phyloP scores from a whole-genome alignment of 2,113 vertebrate genomes.

The Leptobrachium ailaonicum region DNA sequence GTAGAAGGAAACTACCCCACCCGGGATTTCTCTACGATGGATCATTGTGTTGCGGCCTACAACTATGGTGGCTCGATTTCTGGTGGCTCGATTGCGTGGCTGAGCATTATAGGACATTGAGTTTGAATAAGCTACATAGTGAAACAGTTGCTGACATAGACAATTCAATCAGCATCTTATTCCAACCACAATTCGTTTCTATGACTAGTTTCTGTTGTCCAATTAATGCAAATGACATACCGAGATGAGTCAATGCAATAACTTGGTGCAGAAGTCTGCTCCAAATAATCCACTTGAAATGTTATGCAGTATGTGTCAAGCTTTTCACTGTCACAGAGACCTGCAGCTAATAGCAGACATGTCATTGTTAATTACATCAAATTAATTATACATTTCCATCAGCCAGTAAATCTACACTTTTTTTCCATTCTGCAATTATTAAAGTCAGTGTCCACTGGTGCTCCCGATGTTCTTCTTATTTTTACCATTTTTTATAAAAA shows the following conservation, averaged over 20 bases:
- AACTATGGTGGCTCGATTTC: too few relatives aligned
- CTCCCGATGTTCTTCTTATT: background rate
- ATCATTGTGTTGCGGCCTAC: too few relatives aligned
- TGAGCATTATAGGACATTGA: too few relatives aligned
- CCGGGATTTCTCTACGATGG: too few relatives aligned
- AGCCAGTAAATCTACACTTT: background rate
- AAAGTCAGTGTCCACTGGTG: background rate
- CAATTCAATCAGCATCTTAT: background rate
- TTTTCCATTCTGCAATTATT: conserved; percentile 23
- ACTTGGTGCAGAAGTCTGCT: background rate
- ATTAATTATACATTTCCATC: conserved; percentile 29
- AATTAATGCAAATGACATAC: background rate
- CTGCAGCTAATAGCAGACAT: conserved; percentile 12
- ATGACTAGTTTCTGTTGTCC: background rate
- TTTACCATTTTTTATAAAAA: too few relatives aligned
- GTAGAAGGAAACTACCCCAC: too few relatives aligned
- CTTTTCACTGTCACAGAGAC: background rate
- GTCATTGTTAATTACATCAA: conserved; percentile 24
- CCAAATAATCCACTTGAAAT: background rate
- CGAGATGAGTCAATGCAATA: background rate
- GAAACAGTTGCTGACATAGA: background rate
- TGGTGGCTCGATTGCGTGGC: too few relatives aligned
- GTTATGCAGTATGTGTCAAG: background rate
- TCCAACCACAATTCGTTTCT: background rate
- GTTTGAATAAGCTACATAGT: too few relatives aligned